Evolutionary conservation across 2,113 vertebrate genomes (phyloP), one percentile per base, ranked within the genome.

Genomic region (Nothoprocta perdicaria): DNA sequence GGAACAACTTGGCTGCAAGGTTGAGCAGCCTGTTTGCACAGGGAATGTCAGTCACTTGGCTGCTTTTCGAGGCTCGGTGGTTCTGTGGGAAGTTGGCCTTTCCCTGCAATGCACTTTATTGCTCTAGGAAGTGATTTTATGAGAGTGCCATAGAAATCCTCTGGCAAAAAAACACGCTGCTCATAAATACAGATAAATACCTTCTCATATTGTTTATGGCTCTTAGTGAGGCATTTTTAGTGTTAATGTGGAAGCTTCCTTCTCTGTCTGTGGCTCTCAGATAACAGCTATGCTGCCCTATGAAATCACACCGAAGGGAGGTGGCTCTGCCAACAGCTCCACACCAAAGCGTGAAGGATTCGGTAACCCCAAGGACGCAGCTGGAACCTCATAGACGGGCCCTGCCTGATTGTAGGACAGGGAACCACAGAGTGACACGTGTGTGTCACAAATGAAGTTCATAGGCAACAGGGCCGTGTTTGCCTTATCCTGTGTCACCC

Each of bases 201-300:
- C 3, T 15, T 69, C 13, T 29, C 0, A 0, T 46, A 18, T 16
- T 72, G 31, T 45, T 61, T 23, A 17, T 18, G 15, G 12, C 6
- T 66, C 50, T 75, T 58, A 77, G 4, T 0, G 0, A 80, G 7
- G 10, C 5, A 22, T 41, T 55, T 60, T 82, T 67, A n/a, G 0
- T 31, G 86, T 29, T 27, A 14, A 11, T 24, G 12, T 3, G 53
- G 35, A 67, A 91, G 18, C 1, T 2, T 3, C 5, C 6, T 63
- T 38, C 46, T 72, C 13, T 27, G n/a, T 23, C 7, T 26, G 35
- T 18, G 57, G 23, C 29, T 84, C 18, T 84, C 60, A 67, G 29
- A 5, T 6, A 68, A 33, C 19, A 58, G 19, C 18, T 18, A 43
- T 0, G 4, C 45, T 48, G 7, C 0, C 1, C 52, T 5, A 53